A percentile compares a stretch with the other conserved stretches of the same genome.
Evolutionary conservation across 30 jellyfish, hydroid and myxozoan species (phyloP).

Genomic region (Turritopsis rubra): DNA sequence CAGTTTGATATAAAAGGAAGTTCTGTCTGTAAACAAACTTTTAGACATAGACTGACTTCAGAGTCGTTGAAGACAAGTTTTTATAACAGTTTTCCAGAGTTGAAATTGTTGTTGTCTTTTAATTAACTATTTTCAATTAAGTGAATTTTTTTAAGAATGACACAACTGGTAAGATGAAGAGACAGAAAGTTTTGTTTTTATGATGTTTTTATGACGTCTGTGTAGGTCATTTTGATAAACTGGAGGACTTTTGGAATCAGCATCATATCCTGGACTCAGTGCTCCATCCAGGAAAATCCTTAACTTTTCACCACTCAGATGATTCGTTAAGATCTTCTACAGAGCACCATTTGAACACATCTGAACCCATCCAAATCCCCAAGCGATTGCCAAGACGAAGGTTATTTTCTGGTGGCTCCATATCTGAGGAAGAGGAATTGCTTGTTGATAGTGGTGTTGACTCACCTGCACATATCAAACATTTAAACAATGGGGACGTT

Average conservation of each 20-base stretch:
- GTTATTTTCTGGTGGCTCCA: background rate
- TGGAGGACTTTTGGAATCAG: slow-evolving; percentile 10
- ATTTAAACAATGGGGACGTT: background rate
- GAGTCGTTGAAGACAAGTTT: too few relatives aligned
- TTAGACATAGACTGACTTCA: too few relatives aligned
- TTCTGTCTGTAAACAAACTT: too few relatives aligned
- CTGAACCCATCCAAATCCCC: slow-evolving; percentile 12
- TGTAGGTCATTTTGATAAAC: background rate
- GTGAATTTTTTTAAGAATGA: too few relatives aligned
- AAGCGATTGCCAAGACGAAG: background rate
- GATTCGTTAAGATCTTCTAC: background rate
- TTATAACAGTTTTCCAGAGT: too few relatives aligned
- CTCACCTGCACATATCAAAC: background rate
- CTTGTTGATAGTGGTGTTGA: slow-evolving; percentile 14
- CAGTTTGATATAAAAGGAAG: too few relatives aligned
- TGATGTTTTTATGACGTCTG: background rate
- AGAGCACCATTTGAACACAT: background rate
- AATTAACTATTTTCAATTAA: too few relatives aligned
- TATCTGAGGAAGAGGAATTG: slow-evolving; percentile 4
- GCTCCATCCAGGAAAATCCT: slow-evolving; percentile 20
- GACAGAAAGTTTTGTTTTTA: too few relatives aligned
- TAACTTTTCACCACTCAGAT: slow-evolving; percentile 10
- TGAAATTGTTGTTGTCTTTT: too few relatives aligned
- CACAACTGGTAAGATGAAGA: too few relatives aligned
- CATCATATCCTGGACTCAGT: slow-evolving; percentile 11